Percentiles rank a stretch among this genome's conserved stretches.
These are phyloP conservation scores for Spialia ferax DNA, from an alignment of 2,888 invertebrate species.

Conservation along the genomic window DNA sequence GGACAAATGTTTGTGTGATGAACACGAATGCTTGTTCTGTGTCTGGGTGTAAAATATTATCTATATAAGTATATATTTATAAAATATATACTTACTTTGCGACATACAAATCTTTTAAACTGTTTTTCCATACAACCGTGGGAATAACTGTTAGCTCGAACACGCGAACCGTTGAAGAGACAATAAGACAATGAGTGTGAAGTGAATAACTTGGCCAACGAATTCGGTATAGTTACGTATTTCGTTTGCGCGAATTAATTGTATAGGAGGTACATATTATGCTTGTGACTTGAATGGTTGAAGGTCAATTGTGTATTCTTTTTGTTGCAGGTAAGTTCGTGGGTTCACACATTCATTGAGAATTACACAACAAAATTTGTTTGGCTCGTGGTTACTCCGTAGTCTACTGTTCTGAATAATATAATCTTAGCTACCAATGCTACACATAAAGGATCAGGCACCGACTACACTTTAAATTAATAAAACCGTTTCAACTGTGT, in stretches of 20 bases:
- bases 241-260: slow-evolving; percentile 6
- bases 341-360: slow-evolving; percentile 1
- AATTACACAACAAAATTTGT: background rate
- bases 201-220: background rate
- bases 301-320: slow-evolving; percentile 17
- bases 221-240: slow-evolving; percentile 1
- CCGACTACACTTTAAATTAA: slow-evolving; percentile 46
- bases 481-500: slow-evolving; percentile 42
- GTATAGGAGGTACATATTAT: no score
- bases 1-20: no score
- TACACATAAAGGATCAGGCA: no score
- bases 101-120: background rate
- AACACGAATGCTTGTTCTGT: no score
- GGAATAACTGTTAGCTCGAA: background rate
- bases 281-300: background rate
- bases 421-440: no score
- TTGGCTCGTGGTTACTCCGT: no score
- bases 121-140: background rate
- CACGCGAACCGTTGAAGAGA: slow-evolving; percentile 1
- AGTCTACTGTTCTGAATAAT: no score
- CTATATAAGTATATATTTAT: no score
- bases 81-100: no score
- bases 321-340: slow-evolving; percentile 25
- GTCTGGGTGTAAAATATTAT: no score
- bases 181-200: slow-evolving; percentile 5